Percentiles rank a stretch among this genome's conserved stretches.
Evolutionary conservation across 2,888 invertebrate species (phyloP).

Genomic region (Pollenia angustigena): DNA sequence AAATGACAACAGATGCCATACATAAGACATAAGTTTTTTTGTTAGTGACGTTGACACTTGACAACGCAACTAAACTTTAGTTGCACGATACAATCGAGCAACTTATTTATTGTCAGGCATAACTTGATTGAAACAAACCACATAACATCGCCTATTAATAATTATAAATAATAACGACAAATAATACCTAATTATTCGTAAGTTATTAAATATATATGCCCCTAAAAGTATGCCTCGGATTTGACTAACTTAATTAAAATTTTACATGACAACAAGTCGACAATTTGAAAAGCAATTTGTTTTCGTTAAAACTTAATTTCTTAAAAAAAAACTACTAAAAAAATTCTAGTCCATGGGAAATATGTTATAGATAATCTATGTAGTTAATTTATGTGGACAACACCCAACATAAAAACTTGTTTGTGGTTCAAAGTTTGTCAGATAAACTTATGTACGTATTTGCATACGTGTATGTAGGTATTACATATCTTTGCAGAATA

Average conservation of each 20-base stretch:
- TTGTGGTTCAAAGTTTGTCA: no score
- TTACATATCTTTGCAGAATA: not conserved
- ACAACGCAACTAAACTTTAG: no score
- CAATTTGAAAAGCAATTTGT: not conserved
- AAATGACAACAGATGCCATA: no score
- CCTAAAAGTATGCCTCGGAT: not conserved
- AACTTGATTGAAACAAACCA: no score
- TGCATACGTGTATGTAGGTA: not conserved
- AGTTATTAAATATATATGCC: not conserved
- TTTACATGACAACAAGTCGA: not conserved
- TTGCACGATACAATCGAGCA: no score
- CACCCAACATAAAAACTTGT: not conserved
- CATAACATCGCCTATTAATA: no score
- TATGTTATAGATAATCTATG: constrained; percentile 1
- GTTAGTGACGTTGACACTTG: no score
- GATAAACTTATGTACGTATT: not conserved
- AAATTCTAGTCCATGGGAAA: not conserved
- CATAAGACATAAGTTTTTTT: no score
- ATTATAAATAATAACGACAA: no score
- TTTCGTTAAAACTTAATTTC: not conserved
- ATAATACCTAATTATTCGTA: no score
- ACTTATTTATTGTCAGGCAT: no score
- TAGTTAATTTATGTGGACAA: constrained; percentile 1
- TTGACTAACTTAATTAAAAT: not conserved
- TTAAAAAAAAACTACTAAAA: not conserved